Evolutionary conservation across 2,797 vertebrate species (phyloP).

Genomic region (Lerista edwardsae): DNA sequence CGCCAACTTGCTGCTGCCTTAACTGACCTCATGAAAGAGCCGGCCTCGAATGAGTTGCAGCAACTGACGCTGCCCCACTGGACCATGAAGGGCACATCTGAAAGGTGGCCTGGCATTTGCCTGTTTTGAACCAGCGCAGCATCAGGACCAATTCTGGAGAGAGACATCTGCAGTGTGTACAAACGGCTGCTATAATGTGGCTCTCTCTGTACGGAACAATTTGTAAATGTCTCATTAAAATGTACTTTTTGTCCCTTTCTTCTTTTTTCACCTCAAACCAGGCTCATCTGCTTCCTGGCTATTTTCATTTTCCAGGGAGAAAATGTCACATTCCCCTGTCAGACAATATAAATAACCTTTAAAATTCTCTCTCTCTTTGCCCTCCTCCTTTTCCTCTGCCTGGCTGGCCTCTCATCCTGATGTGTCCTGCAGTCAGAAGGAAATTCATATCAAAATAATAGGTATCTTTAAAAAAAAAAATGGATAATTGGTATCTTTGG

Average conservation of each 20-base stretch:
- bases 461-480: neutral
- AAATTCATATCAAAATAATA: constrained; percentile 19
- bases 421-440: constrained; percentile 3
- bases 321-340: constrained; percentile 59
- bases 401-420: neutral
- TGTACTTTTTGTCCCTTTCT: constrained; percentile 59
- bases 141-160: constrained; percentile 60
- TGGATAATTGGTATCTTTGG: constrained; percentile 6
- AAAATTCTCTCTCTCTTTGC: neutral
- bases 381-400: neutral
- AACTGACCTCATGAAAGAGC: too few relatives aligned
- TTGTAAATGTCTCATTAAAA: constrained; percentile 74
- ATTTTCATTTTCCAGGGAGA: constrained; percentile 48
- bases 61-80: constrained; percentile 4
- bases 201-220: constrained; percentile 60
- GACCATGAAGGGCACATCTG: neutral
- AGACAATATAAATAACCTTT: constrained; percentile 22
- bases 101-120: constrained; percentile 39
- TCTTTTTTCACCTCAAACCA: constrained; percentile 57
- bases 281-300: constrained; percentile 51
- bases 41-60: constrained; percentile 45
- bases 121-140: constrained; percentile 59
- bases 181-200: constrained; percentile 54
- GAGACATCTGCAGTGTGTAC: constrained; percentile 65
- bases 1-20: too few relatives aligned